Evolutionary conservation across 2,113 vertebrate genomes (phyloP), one percentile per base, ranked within the genome.

Genomic region (Nerophis lumbriciformis): DNA sequence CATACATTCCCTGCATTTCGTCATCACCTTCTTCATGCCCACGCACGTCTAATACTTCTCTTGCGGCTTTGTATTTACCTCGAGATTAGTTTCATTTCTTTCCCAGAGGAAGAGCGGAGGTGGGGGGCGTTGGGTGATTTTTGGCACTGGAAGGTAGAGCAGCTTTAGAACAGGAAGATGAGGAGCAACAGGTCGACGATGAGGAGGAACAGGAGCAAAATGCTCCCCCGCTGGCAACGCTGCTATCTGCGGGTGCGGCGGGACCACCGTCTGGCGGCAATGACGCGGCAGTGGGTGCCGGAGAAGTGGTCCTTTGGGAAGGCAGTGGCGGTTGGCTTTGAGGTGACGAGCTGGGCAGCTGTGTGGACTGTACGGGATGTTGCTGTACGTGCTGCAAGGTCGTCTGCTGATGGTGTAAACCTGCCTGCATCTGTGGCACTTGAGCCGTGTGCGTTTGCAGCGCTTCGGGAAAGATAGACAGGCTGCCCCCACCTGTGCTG

Each of bases 101-200:
- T 87, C 84, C 88, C 78, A 90, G 73, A 69, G 87, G 83, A 77
- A 88, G 83, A 58, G 88, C 80, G 52, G 88, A 89, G 68, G 83
- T 77, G 59, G 85, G 73, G 78, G 81, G 42, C 54, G 80, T 68
- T 48, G 84, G 72, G 69, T 83, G 86, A 78, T 86, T 86, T 88
- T 88, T 90, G 86, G 87, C 87, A 88, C 84, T 83, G 69, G 88
- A 75, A 84, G 87, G 83, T 73, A 87, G 63, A 87, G 82, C 78
- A 81, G 88, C 84, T 74, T 82, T 71, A 63, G 84, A 88, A 67
- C 87, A 89, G 52, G 79, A 84, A n/a, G 85, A 75, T 59, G 59
- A 61, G 61, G 61, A 48, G 80, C 38, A 85, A 67, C 78, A 85
- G 53, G 81, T 85, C 16, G 80, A 79, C 3, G 78, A 81, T 19